These are phyloP conservation scores for Timema podura DNA, from an alignment of 2,888 invertebrate species.

Conservation along the genomic window DNA sequence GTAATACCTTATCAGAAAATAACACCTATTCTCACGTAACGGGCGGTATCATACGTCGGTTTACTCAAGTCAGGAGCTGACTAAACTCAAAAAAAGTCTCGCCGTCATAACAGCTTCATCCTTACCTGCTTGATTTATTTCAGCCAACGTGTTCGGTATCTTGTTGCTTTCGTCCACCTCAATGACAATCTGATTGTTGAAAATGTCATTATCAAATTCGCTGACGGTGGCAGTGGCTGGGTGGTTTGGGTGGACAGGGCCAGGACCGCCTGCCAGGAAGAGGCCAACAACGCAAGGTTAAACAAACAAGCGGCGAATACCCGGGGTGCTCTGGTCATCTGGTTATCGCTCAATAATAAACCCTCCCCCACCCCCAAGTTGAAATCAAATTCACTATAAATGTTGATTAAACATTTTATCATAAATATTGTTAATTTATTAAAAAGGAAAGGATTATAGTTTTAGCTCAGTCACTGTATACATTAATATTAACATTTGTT, in stretches of 20 bases:
- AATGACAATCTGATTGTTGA: conserved; percentile 56
- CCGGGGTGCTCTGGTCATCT: conserved; percentile 22
- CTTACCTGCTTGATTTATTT: conserved; percentile 41
- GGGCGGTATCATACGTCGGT: too few relatives aligned
- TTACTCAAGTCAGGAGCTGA: too few relatives aligned
- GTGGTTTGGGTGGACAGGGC: conserved; percentile 34
- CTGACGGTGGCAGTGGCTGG: conserved; percentile 32
- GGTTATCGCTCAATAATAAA: neutral
- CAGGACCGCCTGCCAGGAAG: conserved; percentile 32
- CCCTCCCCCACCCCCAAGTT: neutral
- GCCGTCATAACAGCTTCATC: neutral
- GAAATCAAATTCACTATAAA: too few relatives aligned
- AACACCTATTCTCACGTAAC: too few relatives aligned
- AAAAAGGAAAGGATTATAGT: too few relatives aligned
- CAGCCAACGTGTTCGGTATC: conserved; percentile 54
- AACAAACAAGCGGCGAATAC: conserved; percentile 26
- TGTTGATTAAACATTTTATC: too few relatives aligned
- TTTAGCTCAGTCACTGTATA: too few relatives aligned
- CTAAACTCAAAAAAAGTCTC: too few relatives aligned
- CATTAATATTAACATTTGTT: too few relatives aligned
- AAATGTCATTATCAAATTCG: conserved; percentile 41
- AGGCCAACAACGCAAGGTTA: conserved; percentile 30
- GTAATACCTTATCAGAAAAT: too few relatives aligned
- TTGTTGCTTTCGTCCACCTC: conserved; percentile 62
- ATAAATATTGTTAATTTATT: too few relatives aligned